These are phyloP conservation scores for Cecidostiba fungosa DNA, from an alignment of 2,888 invertebrate species.

Conservation along the genomic window DNA sequence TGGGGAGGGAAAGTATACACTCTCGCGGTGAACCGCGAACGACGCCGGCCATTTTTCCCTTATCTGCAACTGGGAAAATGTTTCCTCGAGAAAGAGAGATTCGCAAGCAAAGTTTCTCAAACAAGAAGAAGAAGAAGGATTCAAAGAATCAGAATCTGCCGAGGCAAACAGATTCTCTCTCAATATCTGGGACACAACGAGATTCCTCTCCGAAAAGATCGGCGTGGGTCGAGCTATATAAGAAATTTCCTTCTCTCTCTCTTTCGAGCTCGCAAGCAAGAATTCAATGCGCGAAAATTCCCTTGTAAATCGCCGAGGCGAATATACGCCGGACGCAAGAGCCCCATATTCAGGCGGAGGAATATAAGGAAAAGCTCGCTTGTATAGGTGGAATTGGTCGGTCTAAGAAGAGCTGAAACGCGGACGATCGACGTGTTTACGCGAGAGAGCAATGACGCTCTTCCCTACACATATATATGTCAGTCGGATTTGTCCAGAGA, in stretches of 20 bases:
- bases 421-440: slow-evolving; percentile 50
- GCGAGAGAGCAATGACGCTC: slow-evolving; percentile 31
- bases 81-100: not conserved
- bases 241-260: not conserved
- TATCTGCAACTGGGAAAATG: not conserved
- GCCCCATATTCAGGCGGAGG: not conserved
- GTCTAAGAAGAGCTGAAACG: slow-evolving; percentile 1
- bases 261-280: slow-evolving; percentile 24
- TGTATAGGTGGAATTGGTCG: not conserved
- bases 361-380: not conserved
- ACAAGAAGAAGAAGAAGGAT: slow-evolving; percentile 11
- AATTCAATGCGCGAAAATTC: slow-evolving; percentile 54
- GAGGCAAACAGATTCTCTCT: slow-evolving; percentile 44
- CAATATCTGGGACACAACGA: not conserved
- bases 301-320: slow-evolving; percentile 25
- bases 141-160: slow-evolving; percentile 1
- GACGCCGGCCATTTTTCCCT: not conserved
- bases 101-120: not conserved
- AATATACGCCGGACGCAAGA: not conserved
- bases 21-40: not conserved
- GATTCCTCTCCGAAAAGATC: slow-evolving; percentile 8
- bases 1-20: not conserved
- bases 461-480: not conserved
- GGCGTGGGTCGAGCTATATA: not conserved
- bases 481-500: slow-evolving; percentile 12